Base-by-base conservation (phyloP, 2,797 vertebrate genomes). In the Varecia variegata region DNA sequence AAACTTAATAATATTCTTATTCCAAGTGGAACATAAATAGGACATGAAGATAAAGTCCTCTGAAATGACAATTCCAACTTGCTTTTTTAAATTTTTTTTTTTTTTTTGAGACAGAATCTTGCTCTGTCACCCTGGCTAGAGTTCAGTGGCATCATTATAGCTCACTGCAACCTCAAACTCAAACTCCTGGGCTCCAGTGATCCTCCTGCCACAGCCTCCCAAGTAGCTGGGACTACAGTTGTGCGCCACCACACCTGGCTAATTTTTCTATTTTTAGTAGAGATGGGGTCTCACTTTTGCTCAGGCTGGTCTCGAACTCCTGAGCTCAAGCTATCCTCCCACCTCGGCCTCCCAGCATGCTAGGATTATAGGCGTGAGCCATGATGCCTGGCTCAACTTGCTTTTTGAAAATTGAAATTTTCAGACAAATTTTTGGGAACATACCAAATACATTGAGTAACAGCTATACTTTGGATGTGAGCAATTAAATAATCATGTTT, bases 1-100 rank as follows among this genome's bases (percentile, higher is more conserved):
- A 82, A 95, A 90, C 50, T 68, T 88, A 68, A 15, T 87, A 88
- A 47, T 60, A 89, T 84, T 94, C 83, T 90, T 95, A 70, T 81
- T 90, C 40, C 62, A 91, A 93, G 68, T 67, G 74, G 87, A 90
- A 92, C 20, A 52, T 79, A 93, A 70, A 71, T 84, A 85, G 68
- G 83, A 90, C 38, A 43, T 6, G 35, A 88, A 92, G 74, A 77
- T 20, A 80, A 94, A 93, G 20, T 20, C 32, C 40, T 93, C 50
- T 52, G 65, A 96, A 88, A 82, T 77, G 32, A 74, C 21, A 45
- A 68, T 80, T 92, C 88, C 83, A 80, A 93, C 52, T 82, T 43
- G 73, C 32, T 81, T 92, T 96, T 83, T 56, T 4, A 25, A 56
- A 23, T 23, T 35, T 45, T 27, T 25, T 14, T 43, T 40, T 40